These are phyloP conservation scores for Pampus argenteus DNA, from an alignment of 2,797 vertebrate genomes.

Conservation along the genomic window DNA sequence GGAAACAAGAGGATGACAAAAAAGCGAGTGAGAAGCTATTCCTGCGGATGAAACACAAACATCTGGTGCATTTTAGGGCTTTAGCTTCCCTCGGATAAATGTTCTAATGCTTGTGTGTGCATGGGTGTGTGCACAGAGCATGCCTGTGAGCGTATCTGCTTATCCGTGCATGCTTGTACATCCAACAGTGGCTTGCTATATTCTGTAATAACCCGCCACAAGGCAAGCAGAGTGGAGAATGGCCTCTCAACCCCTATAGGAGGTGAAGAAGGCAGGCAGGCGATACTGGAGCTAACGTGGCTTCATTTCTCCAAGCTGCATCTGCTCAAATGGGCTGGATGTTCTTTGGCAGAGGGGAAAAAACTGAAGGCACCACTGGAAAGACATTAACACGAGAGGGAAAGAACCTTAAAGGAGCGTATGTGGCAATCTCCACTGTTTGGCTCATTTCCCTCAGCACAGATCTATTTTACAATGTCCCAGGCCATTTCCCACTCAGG, in stretches of 20 bases:
- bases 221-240: slow-evolving; percentile 42
- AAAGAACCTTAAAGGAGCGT: slow-evolving; percentile 67
- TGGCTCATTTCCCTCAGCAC: slow-evolving; percentile 75
- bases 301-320: slow-evolving; percentile 62
- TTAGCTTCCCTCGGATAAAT: slow-evolving; percentile 56
- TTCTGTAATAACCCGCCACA: slow-evolving; percentile 57
- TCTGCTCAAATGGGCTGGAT: slow-evolving; percentile 65
- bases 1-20: slow-evolving; percentile 21
- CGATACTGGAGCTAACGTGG: slow-evolving; percentile 37
- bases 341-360: slow-evolving; percentile 53
- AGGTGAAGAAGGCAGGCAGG: slow-evolving; percentile 22
- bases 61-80: slow-evolving; percentile 72
- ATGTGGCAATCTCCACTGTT: slow-evolving; percentile 53
- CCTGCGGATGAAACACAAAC: slow-evolving; percentile 59
- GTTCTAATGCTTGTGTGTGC: slow-evolving; percentile 53
- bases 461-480: slow-evolving; percentile 76
- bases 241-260: slow-evolving; percentile 44
- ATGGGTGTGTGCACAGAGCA: slow-evolving; percentile 44
- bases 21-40: slow-evolving; percentile 19
- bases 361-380: slow-evolving; percentile 53
- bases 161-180: slow-evolving; percentile 34
- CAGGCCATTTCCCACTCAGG: slow-evolving; percentile 69
- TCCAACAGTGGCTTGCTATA: slow-evolving; percentile 38
- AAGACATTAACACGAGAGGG: slow-evolving; percentile 67
- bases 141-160: slow-evolving; percentile 44